Conservation (phyloP, 2,113 vertebrate genomes). For the Perca fluviatilis region DNA sequence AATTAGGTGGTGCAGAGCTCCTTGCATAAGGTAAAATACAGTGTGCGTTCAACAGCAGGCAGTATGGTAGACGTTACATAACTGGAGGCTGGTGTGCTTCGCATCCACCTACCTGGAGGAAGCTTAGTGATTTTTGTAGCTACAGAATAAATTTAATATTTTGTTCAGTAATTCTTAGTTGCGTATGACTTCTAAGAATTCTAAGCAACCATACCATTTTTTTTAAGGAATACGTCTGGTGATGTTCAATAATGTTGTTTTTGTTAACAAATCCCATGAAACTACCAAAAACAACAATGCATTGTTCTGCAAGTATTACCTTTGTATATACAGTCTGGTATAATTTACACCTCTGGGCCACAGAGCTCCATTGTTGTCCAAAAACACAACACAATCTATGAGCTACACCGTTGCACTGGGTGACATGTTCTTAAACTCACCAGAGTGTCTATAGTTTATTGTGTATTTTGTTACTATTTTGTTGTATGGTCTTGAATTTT, state of each 20-base stretch:
- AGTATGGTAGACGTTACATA: constrained; percentile 18
- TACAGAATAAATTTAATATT: constrained; percentile 26
- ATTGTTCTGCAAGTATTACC: not conserved
- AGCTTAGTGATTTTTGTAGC: constrained; percentile 21
- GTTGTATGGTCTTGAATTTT: no score
- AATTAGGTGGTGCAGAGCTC: constrained; percentile 26
- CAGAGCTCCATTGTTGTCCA: not conserved
- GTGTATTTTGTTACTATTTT: no score
- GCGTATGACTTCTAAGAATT: not conserved
- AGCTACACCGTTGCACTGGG: not conserved
- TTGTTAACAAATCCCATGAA: constrained; percentile 7
- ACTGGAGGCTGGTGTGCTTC: constrained; percentile 11
- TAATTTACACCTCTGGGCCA: constrained; percentile 5
- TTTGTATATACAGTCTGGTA: not conserved
- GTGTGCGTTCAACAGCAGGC: constrained; percentile 23
- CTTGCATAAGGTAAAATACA: not conserved
- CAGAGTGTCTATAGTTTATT: no score
- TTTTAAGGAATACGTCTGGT: not conserved
- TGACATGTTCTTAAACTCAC: not conserved
- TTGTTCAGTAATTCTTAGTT: constrained; percentile 10
- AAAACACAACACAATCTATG: not conserved
- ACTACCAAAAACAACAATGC: not conserved
- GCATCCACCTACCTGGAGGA: constrained; percentile 21
- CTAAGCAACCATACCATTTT: not conserved
- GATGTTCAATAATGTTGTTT: not conserved